Evolutionary conservation across 2,797 vertebrate genomes (phyloP).

Genomic region (Melanotaenia maccullochi): DNA sequence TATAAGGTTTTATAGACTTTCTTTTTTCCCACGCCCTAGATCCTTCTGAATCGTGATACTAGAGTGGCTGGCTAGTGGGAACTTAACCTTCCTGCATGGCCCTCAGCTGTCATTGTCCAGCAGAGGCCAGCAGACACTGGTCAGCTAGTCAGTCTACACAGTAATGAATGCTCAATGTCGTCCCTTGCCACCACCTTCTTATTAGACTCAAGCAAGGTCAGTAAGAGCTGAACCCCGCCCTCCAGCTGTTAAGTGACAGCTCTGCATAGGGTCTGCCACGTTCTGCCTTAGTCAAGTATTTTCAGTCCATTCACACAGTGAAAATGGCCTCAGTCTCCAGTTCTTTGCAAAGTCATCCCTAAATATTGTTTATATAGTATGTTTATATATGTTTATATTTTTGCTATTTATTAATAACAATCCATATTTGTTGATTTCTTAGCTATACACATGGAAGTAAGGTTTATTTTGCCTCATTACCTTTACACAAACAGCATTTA

Average conservation of each 20-base stretch:
- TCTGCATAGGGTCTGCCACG: conserved; percentile 37
- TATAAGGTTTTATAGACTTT: not conserved
- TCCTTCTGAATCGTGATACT: conserved; percentile 25
- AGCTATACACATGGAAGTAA: not conserved
- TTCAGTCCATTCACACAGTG: conserved; percentile 31
- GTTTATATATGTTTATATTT: not conserved
- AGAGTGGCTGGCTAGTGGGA: conserved; percentile 41
- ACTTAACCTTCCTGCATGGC: conserved; percentile 63
- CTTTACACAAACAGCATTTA: not conserved
- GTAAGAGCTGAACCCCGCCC: conserved; percentile 47
- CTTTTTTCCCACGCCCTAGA: not conserved
- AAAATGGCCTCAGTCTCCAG: conserved; percentile 10
- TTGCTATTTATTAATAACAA: not conserved
- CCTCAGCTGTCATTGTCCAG: conserved; percentile 63
- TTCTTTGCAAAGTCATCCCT: conserved; percentile 11
- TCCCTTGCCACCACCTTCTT: conserved; percentile 39
- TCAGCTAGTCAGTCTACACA: conserved; percentile 46
- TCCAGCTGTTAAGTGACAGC: conserved; percentile 51
- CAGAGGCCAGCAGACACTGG: conserved; percentile 68
- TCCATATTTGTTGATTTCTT: not conserved
- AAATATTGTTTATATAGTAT: not conserved
- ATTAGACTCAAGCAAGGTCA: conserved; percentile 67
- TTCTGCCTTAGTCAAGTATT: conserved; percentile 49
- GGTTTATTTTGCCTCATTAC: not conserved
- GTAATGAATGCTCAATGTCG: conserved; percentile 54